Conservation (phyloP, 2,113 vertebrate genomes). For the Irena cyanogastra region DNA sequence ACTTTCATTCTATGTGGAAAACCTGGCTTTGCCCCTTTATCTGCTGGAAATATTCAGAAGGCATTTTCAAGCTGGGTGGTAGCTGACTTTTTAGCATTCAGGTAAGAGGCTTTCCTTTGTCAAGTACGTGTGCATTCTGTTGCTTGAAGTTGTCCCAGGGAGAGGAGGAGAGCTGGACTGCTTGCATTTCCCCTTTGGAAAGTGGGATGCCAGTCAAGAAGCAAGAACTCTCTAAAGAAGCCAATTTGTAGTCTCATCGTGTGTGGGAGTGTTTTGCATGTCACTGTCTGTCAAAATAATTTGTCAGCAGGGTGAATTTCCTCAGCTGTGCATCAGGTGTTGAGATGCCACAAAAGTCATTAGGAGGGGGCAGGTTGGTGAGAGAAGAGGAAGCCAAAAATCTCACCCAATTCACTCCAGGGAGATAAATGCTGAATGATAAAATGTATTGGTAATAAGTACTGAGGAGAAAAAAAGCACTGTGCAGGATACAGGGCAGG, state of each 20-base stretch:
- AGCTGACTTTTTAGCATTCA: background rate
- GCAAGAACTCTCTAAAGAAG: background rate
- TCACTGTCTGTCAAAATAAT: slow-evolving; percentile 41
- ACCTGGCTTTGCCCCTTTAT: slow-evolving; percentile 9
- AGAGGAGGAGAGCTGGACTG: background rate
- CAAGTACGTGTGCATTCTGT: background rate
- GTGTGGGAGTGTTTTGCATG: background rate
- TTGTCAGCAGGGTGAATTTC: slow-evolving; percentile 18
- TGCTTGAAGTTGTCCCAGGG: background rate
- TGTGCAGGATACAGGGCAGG: background rate
- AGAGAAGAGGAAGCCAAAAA: background rate
- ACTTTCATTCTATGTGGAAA: background rate
- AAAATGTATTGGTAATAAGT: background rate
- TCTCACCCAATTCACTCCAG: background rate
- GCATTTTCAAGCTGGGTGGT: background rate
- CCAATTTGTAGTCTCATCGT: background rate
- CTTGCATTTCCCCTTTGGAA: background rate
- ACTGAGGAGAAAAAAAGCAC: background rate
- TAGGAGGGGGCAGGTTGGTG: background rate
- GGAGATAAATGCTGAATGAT: background rate
- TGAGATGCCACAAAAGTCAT: slow-evolving; percentile 1
- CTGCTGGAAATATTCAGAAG: background rate
- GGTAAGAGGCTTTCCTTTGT: background rate
- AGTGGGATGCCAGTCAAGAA: background rate
- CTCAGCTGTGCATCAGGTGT: slow-evolving; percentile 12